Evolutionary conservation across 1,140 invertebrate genomes (phyloP).

Genomic region (Drosophila tropicalis): DNA sequence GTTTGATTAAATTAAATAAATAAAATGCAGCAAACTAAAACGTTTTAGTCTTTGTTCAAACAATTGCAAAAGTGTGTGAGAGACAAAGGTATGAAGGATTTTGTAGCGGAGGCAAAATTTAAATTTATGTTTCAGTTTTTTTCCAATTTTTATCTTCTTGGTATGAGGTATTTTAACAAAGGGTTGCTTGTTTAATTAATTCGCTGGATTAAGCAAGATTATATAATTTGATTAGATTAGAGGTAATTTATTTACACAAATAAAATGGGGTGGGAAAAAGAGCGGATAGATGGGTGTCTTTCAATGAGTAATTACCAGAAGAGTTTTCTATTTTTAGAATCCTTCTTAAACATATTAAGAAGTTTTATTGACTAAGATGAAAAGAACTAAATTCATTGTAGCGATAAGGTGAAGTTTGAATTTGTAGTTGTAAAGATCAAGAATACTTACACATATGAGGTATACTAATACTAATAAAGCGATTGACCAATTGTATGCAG

Average conservation of each 20-base stretch:
- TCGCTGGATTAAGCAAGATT: not conserved
- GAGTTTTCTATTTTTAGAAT: not conserved
- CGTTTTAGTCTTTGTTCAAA: not conserved
- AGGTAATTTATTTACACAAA: not conserved
- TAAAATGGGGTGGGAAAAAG: not conserved
- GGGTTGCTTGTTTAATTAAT: constrained; percentile 2
- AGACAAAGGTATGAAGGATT: not conserved
- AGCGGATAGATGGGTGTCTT: not conserved
- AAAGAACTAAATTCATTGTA: too few species aligned
- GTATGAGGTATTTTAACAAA: not conserved
- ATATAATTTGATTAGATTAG: not conserved
- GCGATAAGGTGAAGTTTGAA: too few species aligned
- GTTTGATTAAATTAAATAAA: not conserved
- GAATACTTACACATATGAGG: too few species aligned
- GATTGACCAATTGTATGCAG: too few species aligned
- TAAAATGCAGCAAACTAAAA: not conserved
- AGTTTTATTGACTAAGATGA: too few species aligned
- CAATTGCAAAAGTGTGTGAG: not conserved
- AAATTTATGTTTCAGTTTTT: not conserved
- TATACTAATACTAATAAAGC: too few species aligned
- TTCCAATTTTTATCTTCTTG: not conserved
- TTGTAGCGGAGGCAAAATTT: too few species aligned
- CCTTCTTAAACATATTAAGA: too few species aligned
- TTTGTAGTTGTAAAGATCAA: too few species aligned
- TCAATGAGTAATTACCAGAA: not conserved